Evolutionary conservation across 2,113 vertebrate species (phyloP).

Genomic region (Psophia crepitans): DNA sequence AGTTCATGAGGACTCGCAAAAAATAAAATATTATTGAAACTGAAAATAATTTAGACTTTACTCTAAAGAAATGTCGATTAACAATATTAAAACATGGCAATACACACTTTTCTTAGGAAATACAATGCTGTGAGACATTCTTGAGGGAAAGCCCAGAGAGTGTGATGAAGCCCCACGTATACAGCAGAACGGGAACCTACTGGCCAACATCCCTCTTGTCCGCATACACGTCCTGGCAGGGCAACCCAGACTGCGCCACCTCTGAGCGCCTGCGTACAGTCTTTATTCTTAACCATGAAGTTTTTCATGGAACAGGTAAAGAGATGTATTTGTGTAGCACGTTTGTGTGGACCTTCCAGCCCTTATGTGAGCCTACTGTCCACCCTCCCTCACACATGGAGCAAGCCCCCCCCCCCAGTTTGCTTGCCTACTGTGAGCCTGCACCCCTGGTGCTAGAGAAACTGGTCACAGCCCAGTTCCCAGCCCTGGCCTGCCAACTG

Average conservation of each 20-base stretch:
- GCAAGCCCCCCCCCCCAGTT: neutral
- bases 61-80: neutral
- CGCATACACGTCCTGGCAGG: neutral
- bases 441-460: neutral
- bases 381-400: neutral
- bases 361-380: fast-evolving
- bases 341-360: neutral
- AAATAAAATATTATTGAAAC: neutral
- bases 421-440: neutral
- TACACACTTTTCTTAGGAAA: neutral
- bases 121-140: neutral
- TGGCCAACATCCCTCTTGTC: neutral
- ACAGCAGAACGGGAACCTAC: neutral
- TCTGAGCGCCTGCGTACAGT: no score
- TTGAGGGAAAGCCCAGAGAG: neutral
- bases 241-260: neutral
- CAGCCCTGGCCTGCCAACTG: neutral
- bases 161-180: fast-evolving
- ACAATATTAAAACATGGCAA: neutral
- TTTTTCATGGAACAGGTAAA: neutral
- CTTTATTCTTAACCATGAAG: neutral
- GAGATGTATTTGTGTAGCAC: neutral
- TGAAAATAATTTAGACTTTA: neutral
- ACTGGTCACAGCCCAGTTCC: neutral
- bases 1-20: neutral